Evolutionary conservation across 2,113 vertebrate species (phyloP), one percentile per base, ranked within the genome.

Genomic region (Chaetodon auriga): DNA sequence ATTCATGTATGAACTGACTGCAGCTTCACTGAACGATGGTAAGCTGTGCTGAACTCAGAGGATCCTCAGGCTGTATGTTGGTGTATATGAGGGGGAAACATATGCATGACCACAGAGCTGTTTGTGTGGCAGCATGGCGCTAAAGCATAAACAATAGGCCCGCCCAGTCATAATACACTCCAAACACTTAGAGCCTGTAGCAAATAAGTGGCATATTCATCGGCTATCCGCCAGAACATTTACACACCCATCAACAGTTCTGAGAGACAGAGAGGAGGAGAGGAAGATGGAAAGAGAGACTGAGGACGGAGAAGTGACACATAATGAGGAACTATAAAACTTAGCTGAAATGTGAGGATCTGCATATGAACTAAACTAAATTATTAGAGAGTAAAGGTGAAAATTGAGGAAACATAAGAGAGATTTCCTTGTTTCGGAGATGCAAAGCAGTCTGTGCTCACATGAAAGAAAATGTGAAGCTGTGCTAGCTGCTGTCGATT

Each of bases 121-220:
- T 68, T 71, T 80, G 71, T 48, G 81, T 90, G 72, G 80, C 82
- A 85, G 68, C 43, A 51, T 25, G 48, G 87, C 87, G 89, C 80
- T 87, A 87, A 78, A 81, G 43, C 30, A 83, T 81, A 75, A 89
- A 90, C 81, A 81, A 82, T 68, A 70, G 77, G 74, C 80, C 49
- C 43, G 62, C 85, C 69, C n/a, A 48, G 86, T 84, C 61, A 72
- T 85, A 80, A 87, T 63, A 57, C 61, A 38, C 51, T 43, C 45
- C 75, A 82, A 85, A 91, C 84, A 81, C 85, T 91, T 77, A 78
- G 78, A 81, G 75, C 75, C 87, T 84, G 84, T 93, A 85, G 82
- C 93, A 93, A n/a, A 73, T 48, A 90, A 62, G 92, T 91, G 94
- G 72, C 48, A 92, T 69, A 91, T 94, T 94, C 75, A 85, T 81